A percentile compares a stretch with the other conserved stretches of the same genome.
Evolutionary conservation across 2,888 invertebrate species (phyloP).

Genomic region (Pseudococcus viburni): DNA sequence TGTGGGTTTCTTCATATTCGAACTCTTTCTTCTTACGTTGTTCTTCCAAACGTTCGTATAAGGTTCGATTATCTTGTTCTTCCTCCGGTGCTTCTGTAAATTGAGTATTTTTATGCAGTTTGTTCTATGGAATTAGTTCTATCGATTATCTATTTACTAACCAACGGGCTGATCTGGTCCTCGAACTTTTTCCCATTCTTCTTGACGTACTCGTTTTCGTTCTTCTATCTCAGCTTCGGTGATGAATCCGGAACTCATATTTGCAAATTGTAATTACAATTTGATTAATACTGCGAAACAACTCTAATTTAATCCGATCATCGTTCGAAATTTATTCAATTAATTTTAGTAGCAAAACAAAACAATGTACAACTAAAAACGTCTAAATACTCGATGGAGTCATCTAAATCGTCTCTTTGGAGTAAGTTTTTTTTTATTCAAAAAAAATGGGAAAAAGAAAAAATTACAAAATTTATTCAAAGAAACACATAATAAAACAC

Average conservation of each 20-base stretch:
- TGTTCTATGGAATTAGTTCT: too few species aligned
- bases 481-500: not conserved
- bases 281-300: not conserved
- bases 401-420: not conserved
- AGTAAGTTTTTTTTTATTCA: too few species aligned
- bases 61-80: constrained; percentile 83
- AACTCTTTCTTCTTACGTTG: constrained; percentile 92
- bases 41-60: constrained; percentile 94
- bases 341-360: not conserved
- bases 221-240: constrained; percentile 89
- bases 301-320: not conserved
- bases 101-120: not conserved
- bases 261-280: constrained; percentile 64
- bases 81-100: constrained; percentile 90
- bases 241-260: constrained; percentile 93
- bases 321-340: not conserved
- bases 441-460: not conserved
- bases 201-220: constrained; percentile 84
- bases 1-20: constrained; percentile 95
- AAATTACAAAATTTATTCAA: not conserved
- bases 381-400: not conserved
- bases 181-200: constrained; percentile 97
- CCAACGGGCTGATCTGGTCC: constrained; percentile 91
- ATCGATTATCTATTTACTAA: constrained; percentile 71
- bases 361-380: not conserved